Conservation (phyloP, 2,797 vertebrate genomes). For the Semotilus atromaculatus region DNA sequence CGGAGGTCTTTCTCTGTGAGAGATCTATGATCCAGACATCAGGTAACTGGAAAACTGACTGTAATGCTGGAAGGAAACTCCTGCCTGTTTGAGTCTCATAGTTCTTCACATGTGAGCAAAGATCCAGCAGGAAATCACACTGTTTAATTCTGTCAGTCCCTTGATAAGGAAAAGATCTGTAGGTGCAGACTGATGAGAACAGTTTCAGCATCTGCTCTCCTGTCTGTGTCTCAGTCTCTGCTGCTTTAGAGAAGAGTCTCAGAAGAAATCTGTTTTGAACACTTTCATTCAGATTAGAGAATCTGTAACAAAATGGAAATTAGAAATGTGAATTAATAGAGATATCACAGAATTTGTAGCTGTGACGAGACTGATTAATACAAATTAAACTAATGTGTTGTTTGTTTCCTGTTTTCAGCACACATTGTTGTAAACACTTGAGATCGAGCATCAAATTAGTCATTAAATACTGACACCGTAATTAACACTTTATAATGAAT, state of each 20-base stretch:
- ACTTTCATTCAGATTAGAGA: too few relatives aligned
- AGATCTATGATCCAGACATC: slow-evolving; percentile 39
- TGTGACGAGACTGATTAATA: too few relatives aligned
- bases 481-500: too few relatives aligned
- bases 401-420: too few relatives aligned
- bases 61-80: slow-evolving; percentile 41
- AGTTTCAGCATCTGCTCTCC: neutral
- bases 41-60: slow-evolving; percentile 21
- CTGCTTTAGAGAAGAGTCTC: neutral
- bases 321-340: too few relatives aligned
- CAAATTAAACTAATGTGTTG: too few relatives aligned
- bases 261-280: too few relatives aligned
- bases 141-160: neutral
- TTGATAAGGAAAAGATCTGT: neutral
- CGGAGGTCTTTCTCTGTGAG: slow-evolving; percentile 9
- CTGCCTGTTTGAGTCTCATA: slow-evolving; percentile 34
- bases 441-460: too few relatives aligned
- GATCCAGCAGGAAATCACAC: slow-evolving; percentile 37
- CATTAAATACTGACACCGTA: too few relatives aligned
- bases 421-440: too few relatives aligned
- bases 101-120: slow-evolving; percentile 23
- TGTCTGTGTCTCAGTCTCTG: neutral
- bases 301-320: too few relatives aligned
- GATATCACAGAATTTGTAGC: too few relatives aligned
- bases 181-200: neutral